These are phyloP conservation scores for Asobara japonica DNA, from an alignment of 1,140 invertebrate genomes.

Conservation along the genomic window DNA sequence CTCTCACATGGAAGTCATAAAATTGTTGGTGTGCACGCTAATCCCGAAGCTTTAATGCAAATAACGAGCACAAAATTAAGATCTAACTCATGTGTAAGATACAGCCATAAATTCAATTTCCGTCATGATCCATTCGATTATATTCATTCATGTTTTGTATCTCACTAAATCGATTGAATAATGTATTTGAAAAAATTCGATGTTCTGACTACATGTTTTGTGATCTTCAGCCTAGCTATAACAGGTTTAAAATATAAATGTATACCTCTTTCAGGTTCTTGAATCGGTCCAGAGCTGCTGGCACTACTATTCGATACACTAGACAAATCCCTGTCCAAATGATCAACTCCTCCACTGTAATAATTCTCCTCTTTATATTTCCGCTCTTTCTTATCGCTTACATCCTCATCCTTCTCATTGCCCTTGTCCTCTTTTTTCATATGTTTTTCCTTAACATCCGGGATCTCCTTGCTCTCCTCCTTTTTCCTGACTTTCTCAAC, in stretches of 20 bases:
- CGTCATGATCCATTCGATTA: too few relatives aligned
- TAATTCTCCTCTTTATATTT: slow-evolving; percentile 67
- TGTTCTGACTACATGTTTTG: too few relatives aligned
- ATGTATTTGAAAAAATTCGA: too few relatives aligned
- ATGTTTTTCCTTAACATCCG: slow-evolving; percentile 64
- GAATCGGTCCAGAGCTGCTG: slow-evolving; percentile 60
- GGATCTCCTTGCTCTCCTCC: slow-evolving; percentile 57
- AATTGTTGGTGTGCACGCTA: too few relatives aligned
- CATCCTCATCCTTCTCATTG: slow-evolving; percentile 63
- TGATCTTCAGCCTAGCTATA: too few relatives aligned
- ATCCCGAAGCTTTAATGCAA: too few relatives aligned
- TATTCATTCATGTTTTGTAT: too few relatives aligned
- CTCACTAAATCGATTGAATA: too few relatives aligned
- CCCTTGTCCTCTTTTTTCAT: slow-evolving; percentile 65
- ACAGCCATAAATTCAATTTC: too few relatives aligned
- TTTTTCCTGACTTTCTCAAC: slow-evolving; percentile 58
- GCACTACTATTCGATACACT: slow-evolving; percentile 68
- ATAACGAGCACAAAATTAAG: too few relatives aligned
- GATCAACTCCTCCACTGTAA: slow-evolving; percentile 58
- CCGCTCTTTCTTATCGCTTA: slow-evolving; percentile 62
- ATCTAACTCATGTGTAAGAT: too few relatives aligned
- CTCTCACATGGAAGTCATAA: too few relatives aligned
- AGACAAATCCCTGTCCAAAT: slow-evolving; percentile 65
- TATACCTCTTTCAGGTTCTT: slow-evolving; percentile 68
- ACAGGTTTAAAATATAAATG: not conserved